Evolutionary conservation across 2,113 vertebrate genomes (phyloP), one percentile per base, ranked within the genome.

Genomic region (Larimichthys polyactis): DNA sequence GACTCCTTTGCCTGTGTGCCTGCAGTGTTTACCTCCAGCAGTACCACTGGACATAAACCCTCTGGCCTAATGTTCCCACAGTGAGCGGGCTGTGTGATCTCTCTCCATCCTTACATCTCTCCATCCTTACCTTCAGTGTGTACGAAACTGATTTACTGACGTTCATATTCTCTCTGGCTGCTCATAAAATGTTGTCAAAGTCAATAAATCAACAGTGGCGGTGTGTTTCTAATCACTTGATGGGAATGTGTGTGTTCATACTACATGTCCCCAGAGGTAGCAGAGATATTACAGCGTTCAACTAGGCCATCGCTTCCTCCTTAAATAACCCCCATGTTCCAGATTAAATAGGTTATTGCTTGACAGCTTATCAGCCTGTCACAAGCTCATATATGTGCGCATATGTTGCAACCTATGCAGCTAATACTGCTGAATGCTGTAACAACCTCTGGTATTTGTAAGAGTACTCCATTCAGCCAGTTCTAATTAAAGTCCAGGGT

Each of bases 31-130:
- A 65, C 76, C 75, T 83, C 19, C 43, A 75, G 68, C 64, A 40
- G 51, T 4, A 51, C 22, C 62, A 44, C 57, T 15, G 43, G 52
- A 85, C 74, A 83, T 36, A 27, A 79, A 51, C 59, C 71, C 78
- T 79, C 43, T 77, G 71, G 77, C 80, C 63, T 46, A 52, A 78
- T 5, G 63, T 54, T 67, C 71, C 75, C 59, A 69, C 83, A 78
- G 71, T 40, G 85, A 60, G 82, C 81, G 75, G 81, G 85, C 75
- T 40, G 67, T 59, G 75, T 68, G 71, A 83, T 83, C 57, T 17
- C 48, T 20, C 64, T 74, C 8, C 51, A 66, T 64, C 63, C 24
- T 71, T 51, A 64, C 40, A n/a, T n/a, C n/a, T 22, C 46, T 74
- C 8, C 51, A 66, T 64, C 63, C 24, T 71, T 51, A 64, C 40